Evolutionary conservation across 2,113 vertebrate species (phyloP).

Genomic region (Sturnus vulgaris): DNA sequence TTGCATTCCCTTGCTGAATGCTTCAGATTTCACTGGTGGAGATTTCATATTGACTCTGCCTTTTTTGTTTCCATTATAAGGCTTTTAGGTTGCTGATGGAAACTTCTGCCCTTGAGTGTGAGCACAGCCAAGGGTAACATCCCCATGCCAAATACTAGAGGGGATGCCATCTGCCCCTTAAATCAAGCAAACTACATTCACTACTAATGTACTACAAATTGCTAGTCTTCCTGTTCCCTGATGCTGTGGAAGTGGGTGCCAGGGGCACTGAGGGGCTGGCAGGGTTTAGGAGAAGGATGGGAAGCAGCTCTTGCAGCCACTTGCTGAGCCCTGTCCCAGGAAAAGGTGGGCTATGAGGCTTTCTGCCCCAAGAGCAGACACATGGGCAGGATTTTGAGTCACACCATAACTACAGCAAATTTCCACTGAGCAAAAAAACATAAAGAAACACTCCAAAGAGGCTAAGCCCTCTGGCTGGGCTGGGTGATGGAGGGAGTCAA

Average conservation of each 20-base stretch:
- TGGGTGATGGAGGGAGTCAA: slow-evolving; percentile 8
- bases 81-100: slow-evolving; percentile 20
- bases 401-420: neutral
- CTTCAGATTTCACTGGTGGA: neutral
- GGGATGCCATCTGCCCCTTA: neutral
- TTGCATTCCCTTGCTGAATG: neutral
- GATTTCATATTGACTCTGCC: neutral
- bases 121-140: slow-evolving; percentile 37
- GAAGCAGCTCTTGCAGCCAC: neutral
- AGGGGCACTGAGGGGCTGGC: neutral
- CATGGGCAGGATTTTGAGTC: neutral
- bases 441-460: neutral
- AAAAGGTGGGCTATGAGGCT: neutral
- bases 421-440: neutral
- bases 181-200: neutral
- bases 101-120: neutral
- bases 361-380: neutral
- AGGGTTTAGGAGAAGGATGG: neutral
- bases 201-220: neutral
- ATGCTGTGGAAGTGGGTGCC: neutral
- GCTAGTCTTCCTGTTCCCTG: neutral
- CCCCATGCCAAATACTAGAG: slow-evolving; percentile 6
- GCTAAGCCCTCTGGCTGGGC: neutral
- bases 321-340: neutral
- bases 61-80: neutral